These are phyloP conservation scores for Harlomillsia oculata DNA, from an alignment of 1,140 invertebrate species.

Conservation along the genomic window DNA sequence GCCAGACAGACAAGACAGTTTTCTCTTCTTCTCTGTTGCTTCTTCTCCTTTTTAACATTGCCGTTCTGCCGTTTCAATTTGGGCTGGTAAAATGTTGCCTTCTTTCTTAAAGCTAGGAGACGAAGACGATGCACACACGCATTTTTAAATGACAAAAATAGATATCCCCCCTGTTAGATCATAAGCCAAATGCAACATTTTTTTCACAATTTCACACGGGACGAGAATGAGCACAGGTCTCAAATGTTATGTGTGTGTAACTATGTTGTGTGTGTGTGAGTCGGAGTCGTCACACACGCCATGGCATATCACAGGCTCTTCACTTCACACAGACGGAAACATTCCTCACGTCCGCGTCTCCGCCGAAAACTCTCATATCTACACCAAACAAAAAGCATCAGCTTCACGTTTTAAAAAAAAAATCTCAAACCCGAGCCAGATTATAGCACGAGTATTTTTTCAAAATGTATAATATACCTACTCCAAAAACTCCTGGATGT, in stretches of 20 bases:
- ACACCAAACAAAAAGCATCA: too few species aligned
- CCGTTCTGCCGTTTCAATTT: too few species aligned
- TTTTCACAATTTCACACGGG: not conserved
- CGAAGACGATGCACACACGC: slow-evolving; percentile 21
- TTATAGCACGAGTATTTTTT: too few species aligned
- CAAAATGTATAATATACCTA: too few species aligned
- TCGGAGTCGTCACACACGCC: not conserved
- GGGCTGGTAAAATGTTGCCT: too few species aligned
- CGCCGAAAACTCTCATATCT: not conserved
- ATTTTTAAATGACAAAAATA: slow-evolving; percentile 35
- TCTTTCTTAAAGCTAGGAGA: too few species aligned
- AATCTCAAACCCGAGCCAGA: too few species aligned
- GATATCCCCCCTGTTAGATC: slow-evolving; percentile 23
- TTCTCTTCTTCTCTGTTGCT: not conserved
- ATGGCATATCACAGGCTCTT: not conserved
- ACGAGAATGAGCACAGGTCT: too few species aligned
- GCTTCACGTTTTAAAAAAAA: too few species aligned
- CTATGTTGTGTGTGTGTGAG: not conserved
- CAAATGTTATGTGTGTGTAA: too few species aligned
- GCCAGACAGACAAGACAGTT: not conserved
- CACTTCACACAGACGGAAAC: not conserved
- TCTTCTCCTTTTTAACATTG: not conserved
- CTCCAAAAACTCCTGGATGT: too few species aligned
- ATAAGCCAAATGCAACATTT: slow-evolving; percentile 5
- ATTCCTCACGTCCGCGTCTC: not conserved